These are phyloP conservation scores for Pterocles gutturalis DNA, from an alignment of 2,113 vertebrate genomes.

Conservation along the genomic window DNA sequence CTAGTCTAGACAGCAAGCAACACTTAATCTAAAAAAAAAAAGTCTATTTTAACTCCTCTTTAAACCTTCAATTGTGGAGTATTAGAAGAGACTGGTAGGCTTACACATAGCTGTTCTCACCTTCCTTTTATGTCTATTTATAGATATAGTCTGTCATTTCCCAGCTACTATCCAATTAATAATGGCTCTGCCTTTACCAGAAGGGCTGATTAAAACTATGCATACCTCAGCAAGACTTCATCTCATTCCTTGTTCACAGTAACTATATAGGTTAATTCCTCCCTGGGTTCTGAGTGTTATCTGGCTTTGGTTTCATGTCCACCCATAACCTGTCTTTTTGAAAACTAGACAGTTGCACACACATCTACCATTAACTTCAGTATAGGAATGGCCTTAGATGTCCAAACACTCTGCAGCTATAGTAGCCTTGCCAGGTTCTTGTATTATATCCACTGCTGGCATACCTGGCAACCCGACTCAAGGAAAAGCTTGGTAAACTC, in stretches of 20 bases:
- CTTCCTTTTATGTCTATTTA: conserved; percentile 37
- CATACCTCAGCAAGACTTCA: not conserved
- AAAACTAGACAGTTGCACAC: not conserved
- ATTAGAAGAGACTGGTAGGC: conserved; percentile 16
- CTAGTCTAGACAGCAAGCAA: not conserved
- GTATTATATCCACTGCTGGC: not conserved
- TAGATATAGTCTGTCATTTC: conserved; percentile 41
- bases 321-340: not conserved
- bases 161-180: conserved; percentile 39
- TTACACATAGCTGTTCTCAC: conserved; percentile 13
- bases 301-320: not conserved
- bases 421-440: not conserved
- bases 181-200: conserved; percentile 10
- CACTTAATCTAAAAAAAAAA: not conserved
- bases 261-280: not conserved
- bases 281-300: not conserved
- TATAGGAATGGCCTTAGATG: not conserved
- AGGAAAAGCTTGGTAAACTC: not conserved
- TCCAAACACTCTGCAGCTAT: not conserved
- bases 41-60: not conserved
- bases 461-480: not conserved
- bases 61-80: not conserved
- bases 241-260: not conserved
- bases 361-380: not conserved
- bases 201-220: conserved; percentile 3